Conservation (phyloP, 2,113 vertebrate species). For the Talpa occidentalis region DNA sequence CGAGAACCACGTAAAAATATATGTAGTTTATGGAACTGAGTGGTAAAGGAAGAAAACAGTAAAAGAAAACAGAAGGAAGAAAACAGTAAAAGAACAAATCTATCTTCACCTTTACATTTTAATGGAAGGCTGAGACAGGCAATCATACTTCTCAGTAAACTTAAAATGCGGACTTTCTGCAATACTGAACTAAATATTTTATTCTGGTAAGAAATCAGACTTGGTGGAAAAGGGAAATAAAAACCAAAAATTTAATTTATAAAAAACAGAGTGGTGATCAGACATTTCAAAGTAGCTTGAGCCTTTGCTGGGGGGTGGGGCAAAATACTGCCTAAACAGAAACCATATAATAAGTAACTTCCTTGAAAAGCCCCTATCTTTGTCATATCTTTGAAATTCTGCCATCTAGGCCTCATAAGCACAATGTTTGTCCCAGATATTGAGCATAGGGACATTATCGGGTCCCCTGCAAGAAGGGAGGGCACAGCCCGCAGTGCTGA, state of each 20-base stretch:
- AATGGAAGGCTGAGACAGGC: fast-evolving
- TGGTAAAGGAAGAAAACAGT: neutral
- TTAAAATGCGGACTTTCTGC: neutral
- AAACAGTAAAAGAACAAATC: neutral
- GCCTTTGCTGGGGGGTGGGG: neutral
- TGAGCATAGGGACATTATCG: neutral
- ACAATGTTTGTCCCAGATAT: conserved; percentile 13
- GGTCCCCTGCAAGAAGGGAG: neutral
- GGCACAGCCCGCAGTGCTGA: neutral
- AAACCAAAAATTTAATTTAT: conserved; percentile 30
- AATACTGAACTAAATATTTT: neutral
- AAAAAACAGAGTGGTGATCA: neutral
- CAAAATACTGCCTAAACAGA: neutral
- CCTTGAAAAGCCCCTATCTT: conserved; percentile 68
- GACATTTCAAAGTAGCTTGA: neutral
- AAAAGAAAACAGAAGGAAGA: too few relatives aligned
- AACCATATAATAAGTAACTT: neutral
- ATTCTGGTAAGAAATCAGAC: conserved; percentile 5
- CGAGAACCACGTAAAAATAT: neutral
- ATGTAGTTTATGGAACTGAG: neutral
- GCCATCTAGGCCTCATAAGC: neutral
- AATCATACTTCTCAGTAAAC: neutral
- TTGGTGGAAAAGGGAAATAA: neutral
- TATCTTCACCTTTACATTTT: neutral
- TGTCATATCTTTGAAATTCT: conserved; percentile 40